phyloP scores from a whole-genome alignment of 1,140 invertebrate species.

The Neodiprion pinetum region DNA sequence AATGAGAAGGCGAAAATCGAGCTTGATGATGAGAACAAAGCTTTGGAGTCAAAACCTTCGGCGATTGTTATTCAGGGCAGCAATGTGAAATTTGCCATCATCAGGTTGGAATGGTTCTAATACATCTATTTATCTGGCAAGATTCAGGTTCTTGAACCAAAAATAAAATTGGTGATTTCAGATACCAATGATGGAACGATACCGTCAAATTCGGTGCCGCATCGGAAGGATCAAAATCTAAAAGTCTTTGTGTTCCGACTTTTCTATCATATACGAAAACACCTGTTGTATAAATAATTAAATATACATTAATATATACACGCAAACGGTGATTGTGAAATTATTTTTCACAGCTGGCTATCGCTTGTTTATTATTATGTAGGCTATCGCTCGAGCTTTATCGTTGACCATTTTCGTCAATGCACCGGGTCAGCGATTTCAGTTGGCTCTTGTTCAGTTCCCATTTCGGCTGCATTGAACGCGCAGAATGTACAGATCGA shows the following conservation, averaged over 20 bases:
- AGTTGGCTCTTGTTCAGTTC: background rate
- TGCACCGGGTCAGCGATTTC: background rate
- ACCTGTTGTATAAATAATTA: too few relatives aligned
- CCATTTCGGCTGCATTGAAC: background rate
- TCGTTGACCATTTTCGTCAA: background rate
- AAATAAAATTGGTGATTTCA: background rate
- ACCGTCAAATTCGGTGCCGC: background rate
- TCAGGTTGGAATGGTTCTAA: slow-evolving; percentile 8
- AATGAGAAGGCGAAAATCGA: background rate
- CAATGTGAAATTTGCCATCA: slow-evolving; percentile 22
- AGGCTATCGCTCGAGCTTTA: too few relatives aligned
- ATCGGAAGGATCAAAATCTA: background rate
- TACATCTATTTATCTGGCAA: background rate
- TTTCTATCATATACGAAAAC: background rate
- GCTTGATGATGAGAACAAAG: background rate
- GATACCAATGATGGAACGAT: background rate
- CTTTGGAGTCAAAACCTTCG: slow-evolving; percentile 15
- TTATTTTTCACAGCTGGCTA: too few relatives aligned
- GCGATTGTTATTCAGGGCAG: slow-evolving; percentile 19
- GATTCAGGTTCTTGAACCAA: background rate
- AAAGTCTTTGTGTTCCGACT: background rate
- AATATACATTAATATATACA: too few relatives aligned
- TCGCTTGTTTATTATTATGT: too few relatives aligned
- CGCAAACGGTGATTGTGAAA: too few relatives aligned
- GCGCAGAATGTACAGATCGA: background rate